These are phyloP conservation scores for Eupristina koningsbergeri DNA, from an alignment of 1,140 invertebrate genomes.

Conservation along the genomic window DNA sequence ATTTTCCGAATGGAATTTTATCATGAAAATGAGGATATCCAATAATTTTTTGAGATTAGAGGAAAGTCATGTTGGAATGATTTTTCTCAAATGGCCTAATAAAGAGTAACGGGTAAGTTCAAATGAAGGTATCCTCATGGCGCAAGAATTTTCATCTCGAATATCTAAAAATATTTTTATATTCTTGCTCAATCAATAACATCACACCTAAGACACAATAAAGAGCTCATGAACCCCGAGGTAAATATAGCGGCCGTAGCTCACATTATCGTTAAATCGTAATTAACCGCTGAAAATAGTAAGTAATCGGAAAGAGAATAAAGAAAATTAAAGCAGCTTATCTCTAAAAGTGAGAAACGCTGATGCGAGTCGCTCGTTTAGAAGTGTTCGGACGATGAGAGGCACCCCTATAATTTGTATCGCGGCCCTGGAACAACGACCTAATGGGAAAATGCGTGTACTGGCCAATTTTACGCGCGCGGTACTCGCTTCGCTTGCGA, in stretches of 20 bases:
- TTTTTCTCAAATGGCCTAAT: too few relatives aligned
- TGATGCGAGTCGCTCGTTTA: constrained; percentile 42
- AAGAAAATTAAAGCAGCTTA: constrained; percentile 30
- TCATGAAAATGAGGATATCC: too few relatives aligned
- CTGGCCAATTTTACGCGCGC: constrained; percentile 64
- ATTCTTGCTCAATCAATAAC: constrained; percentile 10
- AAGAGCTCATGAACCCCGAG: neutral
- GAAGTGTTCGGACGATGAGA: constrained; percentile 16
- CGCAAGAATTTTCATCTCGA: neutral
- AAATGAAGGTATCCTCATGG: neutral
- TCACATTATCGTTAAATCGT: constrained; percentile 32
- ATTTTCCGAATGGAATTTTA: too few relatives aligned
- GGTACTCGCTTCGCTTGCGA: constrained; percentile 47
- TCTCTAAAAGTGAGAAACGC: constrained; percentile 44
- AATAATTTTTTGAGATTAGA: too few relatives aligned
- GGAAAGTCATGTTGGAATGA: too few relatives aligned
- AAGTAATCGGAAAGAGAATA: constrained; percentile 25
- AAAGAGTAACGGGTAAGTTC: neutral
- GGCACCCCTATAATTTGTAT: constrained; percentile 67
- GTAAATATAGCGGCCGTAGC: constrained; percentile 19
- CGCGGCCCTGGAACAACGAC: constrained; percentile 56
- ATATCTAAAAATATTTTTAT: constrained; percentile 28
- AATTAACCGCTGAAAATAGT: constrained; percentile 34
- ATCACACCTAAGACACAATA: constrained; percentile 9
- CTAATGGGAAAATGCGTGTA: constrained; percentile 69